These are phyloP conservation scores for Cacatua alba DNA, from an alignment of 2,113 vertebrate species.

Conservation along the genomic window DNA sequence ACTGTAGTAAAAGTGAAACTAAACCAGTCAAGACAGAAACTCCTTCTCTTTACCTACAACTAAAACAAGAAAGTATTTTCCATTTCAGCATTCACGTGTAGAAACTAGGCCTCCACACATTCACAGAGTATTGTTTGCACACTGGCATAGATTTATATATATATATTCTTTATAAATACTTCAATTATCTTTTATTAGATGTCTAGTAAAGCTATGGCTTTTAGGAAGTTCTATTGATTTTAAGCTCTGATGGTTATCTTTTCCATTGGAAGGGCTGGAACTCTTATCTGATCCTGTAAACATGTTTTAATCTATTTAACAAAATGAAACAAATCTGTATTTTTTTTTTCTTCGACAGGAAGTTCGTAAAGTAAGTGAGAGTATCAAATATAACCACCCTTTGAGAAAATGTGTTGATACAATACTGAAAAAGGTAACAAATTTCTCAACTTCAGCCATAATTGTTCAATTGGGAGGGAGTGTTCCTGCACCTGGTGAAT, in stretches of 20 bases:
- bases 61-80: not conserved
- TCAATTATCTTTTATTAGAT: not conserved
- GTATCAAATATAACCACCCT: conserved; percentile 85
- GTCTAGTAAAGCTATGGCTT: not conserved
- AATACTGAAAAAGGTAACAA: conserved; percentile 90
- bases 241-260: not conserved
- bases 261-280: not conserved
- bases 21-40: not conserved
- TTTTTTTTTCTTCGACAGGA: conserved; percentile 75
- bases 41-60: not conserved
- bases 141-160: fast-evolving
- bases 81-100: not conserved
- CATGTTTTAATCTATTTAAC: not conserved
- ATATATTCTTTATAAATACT: not conserved
- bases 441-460: not conserved
- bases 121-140: not conserved
- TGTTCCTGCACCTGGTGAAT: not conserved
- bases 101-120: not conserved
- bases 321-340: not conserved
- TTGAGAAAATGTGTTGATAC: conserved; percentile 91
- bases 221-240: not conserved
- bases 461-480: not conserved
- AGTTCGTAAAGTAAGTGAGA: conserved; percentile 82
- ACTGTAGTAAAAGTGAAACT: not conserved
- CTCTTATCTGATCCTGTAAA: not conserved